Evolutionary conservation across 2,888 invertebrate species (phyloP).

Genomic region (Digitonthophagus gazella): DNA sequence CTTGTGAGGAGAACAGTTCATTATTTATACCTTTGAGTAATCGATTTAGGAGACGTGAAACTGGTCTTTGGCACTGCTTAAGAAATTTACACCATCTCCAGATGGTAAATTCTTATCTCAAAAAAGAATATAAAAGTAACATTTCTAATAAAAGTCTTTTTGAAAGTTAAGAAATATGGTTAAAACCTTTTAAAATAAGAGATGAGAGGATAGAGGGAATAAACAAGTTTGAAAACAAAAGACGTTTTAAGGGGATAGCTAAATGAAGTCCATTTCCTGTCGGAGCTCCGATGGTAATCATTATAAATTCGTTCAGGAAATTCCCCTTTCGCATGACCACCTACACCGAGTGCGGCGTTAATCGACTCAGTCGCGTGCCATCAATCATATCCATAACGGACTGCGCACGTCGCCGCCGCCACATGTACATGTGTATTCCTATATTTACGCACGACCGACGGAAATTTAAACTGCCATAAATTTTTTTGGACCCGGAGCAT

Average conservation of each 20-base stretch:
- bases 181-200: background rate
- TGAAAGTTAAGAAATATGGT: background rate
- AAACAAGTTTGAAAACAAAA: background rate
- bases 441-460: conserved; percentile 16
- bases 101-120: background rate
- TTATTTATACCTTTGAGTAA: background rate
- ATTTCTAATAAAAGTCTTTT: too few relatives aligned
- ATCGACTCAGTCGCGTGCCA: conserved; percentile 7
- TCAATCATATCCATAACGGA: conserved; percentile 11
- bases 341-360: conserved; percentile 4
- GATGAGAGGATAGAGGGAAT: background rate
- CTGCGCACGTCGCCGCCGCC: conserved; percentile 2
- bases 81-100: background rate
- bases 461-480: conserved; percentile 22
- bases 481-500: conserved; percentile 19
- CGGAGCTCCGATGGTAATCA: conserved; percentile 1
- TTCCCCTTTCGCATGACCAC: conserved; percentile 2
- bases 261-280: conserved; percentile 9
- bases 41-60: background rate
- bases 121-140: too few relatives aligned
- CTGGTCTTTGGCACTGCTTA: background rate
- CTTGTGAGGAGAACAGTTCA: background rate
- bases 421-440: conserved; percentile 11
- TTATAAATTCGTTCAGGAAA: conserved; percentile 7
- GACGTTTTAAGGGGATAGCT: background rate